Evolutionary conservation across 1,140 invertebrate species (phyloP), one percentile per base, ranked within the genome.

Genomic region (Psix sp.): DNA sequence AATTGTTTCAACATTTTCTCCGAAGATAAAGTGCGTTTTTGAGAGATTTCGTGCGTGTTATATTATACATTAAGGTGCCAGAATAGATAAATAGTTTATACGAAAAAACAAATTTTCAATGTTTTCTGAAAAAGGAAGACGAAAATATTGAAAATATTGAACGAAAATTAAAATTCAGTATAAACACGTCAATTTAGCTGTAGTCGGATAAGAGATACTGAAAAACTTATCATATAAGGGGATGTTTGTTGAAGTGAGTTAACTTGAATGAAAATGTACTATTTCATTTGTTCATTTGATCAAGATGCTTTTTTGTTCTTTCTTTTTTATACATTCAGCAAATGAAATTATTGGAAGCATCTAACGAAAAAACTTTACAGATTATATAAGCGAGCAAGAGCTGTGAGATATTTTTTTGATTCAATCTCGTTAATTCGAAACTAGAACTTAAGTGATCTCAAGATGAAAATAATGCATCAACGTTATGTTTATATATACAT

Each of bases 141-240:
- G 29, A 60, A 21, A 63, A 40, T 56, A 39, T 26, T 52, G 51
- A 57, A 63, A 60, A 51, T 40, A 39, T n/a, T 35, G 7, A 52
- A 51, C 14, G 54, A 59, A 63, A 39, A 51, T 24, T 38, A 56
- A 40, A 62, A 33, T 63, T 68, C 51, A 57, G 43, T 74, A 74
- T 67, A 63, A 80, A 78, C 68, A 82, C 78, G 82, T 84, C 82
- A 84, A 84, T 84, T 84, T 82, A 82, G 80, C 77, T 66, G 74
- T 77, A 80, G 74, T 83, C 75, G 77, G 77, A 62, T 77, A 79
- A 80, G 62, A 29, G 72, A 70, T 46, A 60, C 56, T 54, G 20
- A 65, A 52, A 5, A 36, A 52, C 38, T 43, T 57, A 38, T 52
- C 20, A 48, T 40, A 39, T 46, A 13, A 18, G 24, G 10, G 51